Conservation (phyloP, 2,113 vertebrate genomes). For the Orycteropus afer region DNA sequence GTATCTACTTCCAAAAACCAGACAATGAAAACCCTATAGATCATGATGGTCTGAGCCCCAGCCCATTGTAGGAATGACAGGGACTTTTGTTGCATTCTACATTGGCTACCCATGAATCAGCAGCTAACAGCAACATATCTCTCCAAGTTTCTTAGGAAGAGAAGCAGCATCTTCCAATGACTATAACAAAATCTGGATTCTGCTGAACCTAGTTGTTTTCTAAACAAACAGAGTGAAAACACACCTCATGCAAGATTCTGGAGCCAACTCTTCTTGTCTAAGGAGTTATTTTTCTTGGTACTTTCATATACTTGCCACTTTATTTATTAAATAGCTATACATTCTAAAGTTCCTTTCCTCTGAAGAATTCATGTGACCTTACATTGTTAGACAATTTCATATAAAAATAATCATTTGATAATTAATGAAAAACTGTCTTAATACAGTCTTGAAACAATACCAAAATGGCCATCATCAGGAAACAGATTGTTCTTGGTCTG, state of each 20-base stretch:
- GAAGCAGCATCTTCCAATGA: neutral
- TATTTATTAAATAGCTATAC: constrained; percentile 21
- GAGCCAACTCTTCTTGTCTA: neutral
- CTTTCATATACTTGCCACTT: constrained; percentile 24
- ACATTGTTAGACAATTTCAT: constrained; percentile 43
- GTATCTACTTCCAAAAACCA: neutral
- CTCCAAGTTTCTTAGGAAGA: neutral
- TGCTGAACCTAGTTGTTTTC: neutral
- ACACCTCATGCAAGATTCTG: neutral
- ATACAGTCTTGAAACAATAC: constrained; percentile 45
- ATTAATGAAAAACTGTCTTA: constrained; percentile 28
- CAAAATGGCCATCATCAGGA: constrained; percentile 34
- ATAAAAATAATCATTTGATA: constrained; percentile 46
- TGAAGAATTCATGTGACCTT: constrained; percentile 17
- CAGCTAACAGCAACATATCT: neutral
- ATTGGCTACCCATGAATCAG: neutral
- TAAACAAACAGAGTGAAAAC: constrained; percentile 9
- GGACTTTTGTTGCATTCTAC: too few species aligned
- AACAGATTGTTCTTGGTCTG: neutral
- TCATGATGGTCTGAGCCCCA: neutral
- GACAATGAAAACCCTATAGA: neutral
- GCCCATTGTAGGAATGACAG: too few species aligned
- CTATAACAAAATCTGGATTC: constrained; percentile 32
- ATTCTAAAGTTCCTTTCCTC: neutral
- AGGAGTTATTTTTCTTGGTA: constrained; percentile 7